A percentile compares a stretch with the other conserved stretches of the same genome.
Evolutionary conservation across 2,888 invertebrate species (phyloP).

Genomic region (Cephus sareptanus): DNA sequence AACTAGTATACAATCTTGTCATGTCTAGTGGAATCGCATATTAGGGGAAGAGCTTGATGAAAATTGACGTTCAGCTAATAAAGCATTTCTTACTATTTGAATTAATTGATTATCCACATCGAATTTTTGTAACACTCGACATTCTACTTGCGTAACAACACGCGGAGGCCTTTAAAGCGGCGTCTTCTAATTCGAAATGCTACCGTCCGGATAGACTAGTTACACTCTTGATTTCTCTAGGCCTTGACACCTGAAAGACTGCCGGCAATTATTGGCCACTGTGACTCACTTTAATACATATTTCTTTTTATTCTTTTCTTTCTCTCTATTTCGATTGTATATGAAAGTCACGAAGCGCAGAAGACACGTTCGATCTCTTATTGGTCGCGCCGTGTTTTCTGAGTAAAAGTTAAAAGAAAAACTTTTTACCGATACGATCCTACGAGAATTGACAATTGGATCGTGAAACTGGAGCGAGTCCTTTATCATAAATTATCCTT

Average conservation of each 20-base stretch:
- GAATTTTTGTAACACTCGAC: constrained; percentile 16
- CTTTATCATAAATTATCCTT: neutral
- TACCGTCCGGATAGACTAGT: constrained; percentile 21
- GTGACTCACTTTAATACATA: neutral
- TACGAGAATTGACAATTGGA: neutral
- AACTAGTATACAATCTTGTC: neutral
- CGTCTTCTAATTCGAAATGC: constrained; percentile 22
- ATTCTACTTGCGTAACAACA: constrained; percentile 47
- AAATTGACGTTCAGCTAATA: neutral
- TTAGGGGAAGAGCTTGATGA: neutral
- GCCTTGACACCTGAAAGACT: constrained; percentile 38
- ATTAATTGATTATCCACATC: neutral
- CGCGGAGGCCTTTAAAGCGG: constrained; percentile 43
- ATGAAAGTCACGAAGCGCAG: neutral
- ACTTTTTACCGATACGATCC: neutral
- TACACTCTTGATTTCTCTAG: constrained; percentile 29
- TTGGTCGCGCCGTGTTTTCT: neutral
- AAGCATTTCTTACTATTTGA: neutral
- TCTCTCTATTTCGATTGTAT: neutral
- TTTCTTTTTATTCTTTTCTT: neutral
- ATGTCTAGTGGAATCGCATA: neutral
- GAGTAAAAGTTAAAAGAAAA: neutral
- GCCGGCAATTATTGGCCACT: constrained; percentile 4
- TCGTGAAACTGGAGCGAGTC: neutral
- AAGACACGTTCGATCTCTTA: neutral